phyloP scores from a whole-genome alignment of 2,113 vertebrate species.

The Psephotus haematonotus region DNA sequence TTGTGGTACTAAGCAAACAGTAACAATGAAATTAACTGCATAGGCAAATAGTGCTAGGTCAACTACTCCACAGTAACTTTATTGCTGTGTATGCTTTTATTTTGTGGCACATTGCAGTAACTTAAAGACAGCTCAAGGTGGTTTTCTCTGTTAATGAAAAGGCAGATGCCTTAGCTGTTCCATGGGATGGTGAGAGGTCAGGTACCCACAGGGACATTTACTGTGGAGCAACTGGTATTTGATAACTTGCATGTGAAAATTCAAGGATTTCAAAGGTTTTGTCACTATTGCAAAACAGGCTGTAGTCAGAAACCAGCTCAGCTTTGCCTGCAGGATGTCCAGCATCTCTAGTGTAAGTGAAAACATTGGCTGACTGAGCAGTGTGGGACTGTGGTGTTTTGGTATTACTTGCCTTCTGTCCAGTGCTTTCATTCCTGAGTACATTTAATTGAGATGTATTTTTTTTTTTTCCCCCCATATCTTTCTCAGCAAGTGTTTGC shows the following conservation, averaged over 20 bases:
- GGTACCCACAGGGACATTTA: not conserved
- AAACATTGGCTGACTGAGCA: not conserved
- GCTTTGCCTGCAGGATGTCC: not conserved
- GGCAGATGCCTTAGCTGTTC: not conserved
- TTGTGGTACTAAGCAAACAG: not conserved
- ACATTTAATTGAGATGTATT: not conserved
- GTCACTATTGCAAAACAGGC: not conserved
- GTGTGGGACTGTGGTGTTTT: not conserved
- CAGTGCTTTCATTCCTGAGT: not conserved
- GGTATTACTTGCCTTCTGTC: not conserved
- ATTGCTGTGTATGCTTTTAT: not conserved
- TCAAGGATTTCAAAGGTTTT: not conserved
- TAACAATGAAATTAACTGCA: not conserved
- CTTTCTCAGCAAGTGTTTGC: constrained; percentile 93
- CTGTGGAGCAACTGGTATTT: not conserved
- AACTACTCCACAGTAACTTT: not conserved
- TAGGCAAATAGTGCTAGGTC: not conserved
- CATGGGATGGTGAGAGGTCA: not conserved
- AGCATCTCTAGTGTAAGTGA: not conserved
- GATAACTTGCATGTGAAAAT: not conserved
- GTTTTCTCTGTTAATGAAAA: not conserved
- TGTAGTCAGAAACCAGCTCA: not conserved
- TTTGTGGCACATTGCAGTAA: not conserved
- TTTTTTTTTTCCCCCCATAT: not conserved
- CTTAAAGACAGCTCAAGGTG: not conserved